Base-by-base conservation (phyloP, 2,113 vertebrate species). In the Ivindomyrus marchei region DNA sequence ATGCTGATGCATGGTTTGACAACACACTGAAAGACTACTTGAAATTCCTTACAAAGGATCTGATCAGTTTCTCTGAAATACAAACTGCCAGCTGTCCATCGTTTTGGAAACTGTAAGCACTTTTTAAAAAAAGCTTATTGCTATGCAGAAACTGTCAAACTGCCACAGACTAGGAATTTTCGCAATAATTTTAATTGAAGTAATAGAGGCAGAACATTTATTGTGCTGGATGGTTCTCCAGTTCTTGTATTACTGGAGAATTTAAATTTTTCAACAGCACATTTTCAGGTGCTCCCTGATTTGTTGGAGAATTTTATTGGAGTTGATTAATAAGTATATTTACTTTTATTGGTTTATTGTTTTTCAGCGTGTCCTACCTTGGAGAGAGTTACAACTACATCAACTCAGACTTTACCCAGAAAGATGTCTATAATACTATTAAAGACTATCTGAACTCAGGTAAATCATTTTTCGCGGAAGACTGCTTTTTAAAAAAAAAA, bases 31-130 rank as follows among this genome's bases (percentile, higher is more conserved):
- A 0, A 0, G 90, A 90, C 77, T 96, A 96, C 92, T n/a, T 95
- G 91, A 80, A 1, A 19, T 94, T 94, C 91, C 94, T 96, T 91
- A 94, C 90, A 24, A 94, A 91, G 91, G 90, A 62, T 45, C 90
- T 95, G 85, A 92, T 96, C 91, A 90, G 84, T 89, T 91, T 93
- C 49, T 10, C 6, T 0, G n/a, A 42, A 66, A 94, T 94, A 9
- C 10, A 86, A 31, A 92, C 88, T 56, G 74, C 94, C 56, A 93
- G 93, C 89, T 96, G 96, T 74, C 11, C 93, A 27, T 92, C 94
- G 80, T 96, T 96, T 93, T 92, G 92, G 45, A 94, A 94, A 21
- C 77, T 96, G 96, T 96, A 95, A 24, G 93, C 84, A 89, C 66
- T 36, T 74, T 74, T 36, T 74, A 4, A 0, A 52, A 31, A 70